These are phyloP conservation scores for Coregonus suidteri DNA, from an alignment of 2,797 vertebrate genomes.

Conservation along the genomic window DNA sequence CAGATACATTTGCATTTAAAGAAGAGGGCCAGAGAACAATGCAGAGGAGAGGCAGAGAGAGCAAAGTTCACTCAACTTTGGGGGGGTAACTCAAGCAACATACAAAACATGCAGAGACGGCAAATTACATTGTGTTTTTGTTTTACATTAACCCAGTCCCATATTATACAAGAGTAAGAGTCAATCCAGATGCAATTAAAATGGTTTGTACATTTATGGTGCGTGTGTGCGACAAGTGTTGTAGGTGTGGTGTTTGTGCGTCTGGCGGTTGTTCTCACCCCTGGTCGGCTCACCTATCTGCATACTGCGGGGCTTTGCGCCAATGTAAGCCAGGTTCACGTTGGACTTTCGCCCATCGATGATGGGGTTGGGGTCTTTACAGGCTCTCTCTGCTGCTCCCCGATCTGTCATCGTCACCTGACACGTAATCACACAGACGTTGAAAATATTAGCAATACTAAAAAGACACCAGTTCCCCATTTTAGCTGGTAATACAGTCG, in stretches of 20 bases:
- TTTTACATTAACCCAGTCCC: too few species aligned
- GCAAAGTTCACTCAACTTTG: slow-evolving; percentile 14
- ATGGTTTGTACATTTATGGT: neutral
- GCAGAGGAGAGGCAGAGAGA: slow-evolving; percentile 57
- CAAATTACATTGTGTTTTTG: neutral
- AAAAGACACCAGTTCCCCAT: slow-evolving; percentile 17
- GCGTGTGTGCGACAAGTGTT: neutral
- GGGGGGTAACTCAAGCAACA: too few species aligned
- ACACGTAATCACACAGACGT: slow-evolving; percentile 25
- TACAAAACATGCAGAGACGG: neutral
- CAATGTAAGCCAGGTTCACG: slow-evolving; percentile 95
- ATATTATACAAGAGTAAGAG: neutral
- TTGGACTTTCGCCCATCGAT: slow-evolving; percentile 97
- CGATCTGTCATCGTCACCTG: slow-evolving; percentile 96
- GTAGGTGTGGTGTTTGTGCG: neutral
- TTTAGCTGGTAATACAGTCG: neutral
- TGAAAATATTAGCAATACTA: neutral
- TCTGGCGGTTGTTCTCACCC: neutral
- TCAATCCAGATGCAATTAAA: neutral
- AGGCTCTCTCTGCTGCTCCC: slow-evolving; percentile 89
- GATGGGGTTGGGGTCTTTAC: slow-evolving; percentile 97
- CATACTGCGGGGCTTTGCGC: slow-evolving; percentile 93
- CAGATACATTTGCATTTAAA: slow-evolving; percentile 63
- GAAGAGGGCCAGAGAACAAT: slow-evolving; percentile 38
- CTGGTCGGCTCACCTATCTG: slow-evolving; percentile 84